These are phyloP conservation scores for Trididemnum nubilum DNA, from an alignment of 23 tunicate genomes.

Conservation along the genomic window DNA sequence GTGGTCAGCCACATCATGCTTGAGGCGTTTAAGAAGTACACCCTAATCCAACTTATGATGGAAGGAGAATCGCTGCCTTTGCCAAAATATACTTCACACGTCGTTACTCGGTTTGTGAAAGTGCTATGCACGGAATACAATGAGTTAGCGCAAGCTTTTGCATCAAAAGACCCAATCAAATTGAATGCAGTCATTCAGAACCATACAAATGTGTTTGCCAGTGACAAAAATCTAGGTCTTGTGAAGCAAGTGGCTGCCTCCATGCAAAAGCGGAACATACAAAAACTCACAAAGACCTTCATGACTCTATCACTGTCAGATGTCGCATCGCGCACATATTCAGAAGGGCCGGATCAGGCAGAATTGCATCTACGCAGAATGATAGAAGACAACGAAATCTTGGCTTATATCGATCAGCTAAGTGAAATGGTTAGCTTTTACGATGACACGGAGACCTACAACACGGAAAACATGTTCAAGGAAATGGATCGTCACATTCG, in stretches of 20 bases:
- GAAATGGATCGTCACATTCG: conserved; percentile 65
- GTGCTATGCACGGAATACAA: conserved; percentile 30
- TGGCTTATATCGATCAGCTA: conserved; percentile 59
- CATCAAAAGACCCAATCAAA: conserved; percentile 53
- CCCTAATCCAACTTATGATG: conserved; percentile 50
- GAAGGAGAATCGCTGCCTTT: conserved; percentile 72
- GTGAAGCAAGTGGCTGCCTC: conserved; percentile 73
- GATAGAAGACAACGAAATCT: conserved; percentile 78
- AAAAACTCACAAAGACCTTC: conserved; percentile 78
- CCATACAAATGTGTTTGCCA: conserved; percentile 43
- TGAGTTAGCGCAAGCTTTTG: conserved; percentile 44
- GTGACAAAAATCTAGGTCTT: conserved; percentile 75
- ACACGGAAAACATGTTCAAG: conserved; percentile 61
- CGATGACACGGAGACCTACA: conserved; percentile 78
- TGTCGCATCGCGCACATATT: conserved; percentile 66
- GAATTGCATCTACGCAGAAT: conserved; percentile 68
- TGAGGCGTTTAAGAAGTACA: conserved; percentile 81
- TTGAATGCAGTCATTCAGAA: conserved; percentile 45
- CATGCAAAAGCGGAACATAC: conserved; percentile 67
- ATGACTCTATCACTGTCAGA: conserved; percentile 80
- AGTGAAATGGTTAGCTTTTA: conserved; percentile 89
- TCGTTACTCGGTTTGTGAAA: conserved; percentile 68
- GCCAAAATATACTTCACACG: conserved; percentile 89
- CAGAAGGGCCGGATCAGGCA: conserved; percentile 69
- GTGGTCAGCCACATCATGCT: conserved; percentile 80